Base-by-base conservation (phyloP, 2,888 invertebrate species). In the Phyllotreta cruciferae region DNA sequence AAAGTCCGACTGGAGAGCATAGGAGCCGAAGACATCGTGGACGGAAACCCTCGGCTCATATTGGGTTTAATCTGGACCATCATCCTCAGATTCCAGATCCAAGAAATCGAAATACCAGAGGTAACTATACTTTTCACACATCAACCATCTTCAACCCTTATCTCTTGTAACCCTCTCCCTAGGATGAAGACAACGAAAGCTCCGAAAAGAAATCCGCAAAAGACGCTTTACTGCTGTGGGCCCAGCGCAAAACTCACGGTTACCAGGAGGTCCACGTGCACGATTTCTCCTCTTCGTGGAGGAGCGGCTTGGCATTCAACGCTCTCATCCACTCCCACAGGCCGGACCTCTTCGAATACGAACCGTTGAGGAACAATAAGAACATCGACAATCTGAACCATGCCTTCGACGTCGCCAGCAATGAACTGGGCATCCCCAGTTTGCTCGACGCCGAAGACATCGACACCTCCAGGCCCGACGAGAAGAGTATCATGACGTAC, bases 11-110 rank as follows among this genome's bases (percentile, higher is more conserved):
- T 98, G 81, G 98, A 98, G 84, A 98, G 96, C 76, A 98, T 99
- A 77, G 98, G 98, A 69, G 98, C 98, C 10, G 98, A 98, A 83
- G 98, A 99, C 82, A 98, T 99, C 71, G 96, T 98, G 67, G 98
- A 99, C 82, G 96, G 98, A 37, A 98, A 98, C 85, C 96, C 95
- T 45, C 87, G 97, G 54, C 87, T 99, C 70, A 99, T 98, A 80
- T 88, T 99, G 70, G 98, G 98, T 74, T 87, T 99, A 56, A 97
- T 99, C 73, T 99, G 98, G 98, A 99, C 98, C 66, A 99, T 99
- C 78, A 99, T 99, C 83, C 86, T 99, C 71, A 86, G 98, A 66
- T 99, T 99, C 86, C 98, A 98, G 87, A 99, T 99, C 75, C 98
- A 97, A 82, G 96, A 96, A 85, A 97, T 97, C 75, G 96, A 96